A percentile compares a stretch with the other conserved stretches of the same genome.
phyloP scores from a whole-genome alignment of 1,140 invertebrate species.

The Melanaphis sacchari region DNA sequence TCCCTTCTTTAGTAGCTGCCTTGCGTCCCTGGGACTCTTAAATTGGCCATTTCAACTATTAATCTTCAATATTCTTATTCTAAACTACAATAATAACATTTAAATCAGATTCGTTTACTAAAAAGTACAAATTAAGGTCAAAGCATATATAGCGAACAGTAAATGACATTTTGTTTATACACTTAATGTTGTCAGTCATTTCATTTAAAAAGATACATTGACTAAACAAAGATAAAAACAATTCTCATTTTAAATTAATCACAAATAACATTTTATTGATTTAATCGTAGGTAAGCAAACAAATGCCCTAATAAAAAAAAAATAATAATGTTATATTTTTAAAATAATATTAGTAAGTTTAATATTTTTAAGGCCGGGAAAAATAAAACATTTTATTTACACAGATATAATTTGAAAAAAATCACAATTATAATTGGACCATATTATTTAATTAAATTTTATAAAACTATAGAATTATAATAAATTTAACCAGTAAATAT shows the following conservation, averaged over 20 bases:
- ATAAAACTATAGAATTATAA: too few relatives aligned
- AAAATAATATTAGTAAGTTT: background rate
- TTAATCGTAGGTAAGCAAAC: background rate
- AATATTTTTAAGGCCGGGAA: too few relatives aligned
- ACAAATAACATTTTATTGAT: background rate
- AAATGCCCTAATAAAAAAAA: background rate
- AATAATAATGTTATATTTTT: background rate
- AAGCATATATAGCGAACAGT: background rate
- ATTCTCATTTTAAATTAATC: background rate
- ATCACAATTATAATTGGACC: too few relatives aligned
- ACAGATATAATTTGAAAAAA: too few relatives aligned
- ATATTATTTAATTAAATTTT: too few relatives aligned
- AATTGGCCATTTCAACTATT: too few relatives aligned
- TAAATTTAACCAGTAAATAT: too few relatives aligned
- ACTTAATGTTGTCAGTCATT: too few relatives aligned
- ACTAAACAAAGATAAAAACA: background rate
- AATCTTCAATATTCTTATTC: background rate
- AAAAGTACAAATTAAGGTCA: background rate
- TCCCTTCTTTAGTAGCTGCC: too few relatives aligned
- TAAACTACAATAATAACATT: background rate
- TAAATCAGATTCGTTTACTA: background rate
- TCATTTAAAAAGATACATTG: background rate
- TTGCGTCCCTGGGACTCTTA: too few relatives aligned
- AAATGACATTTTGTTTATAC: background rate
- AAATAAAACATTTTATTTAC: too few relatives aligned